Base-by-base conservation (phyloP, 2,797 vertebrate genomes). In the Schizopygopsis malacanthus region DNA sequence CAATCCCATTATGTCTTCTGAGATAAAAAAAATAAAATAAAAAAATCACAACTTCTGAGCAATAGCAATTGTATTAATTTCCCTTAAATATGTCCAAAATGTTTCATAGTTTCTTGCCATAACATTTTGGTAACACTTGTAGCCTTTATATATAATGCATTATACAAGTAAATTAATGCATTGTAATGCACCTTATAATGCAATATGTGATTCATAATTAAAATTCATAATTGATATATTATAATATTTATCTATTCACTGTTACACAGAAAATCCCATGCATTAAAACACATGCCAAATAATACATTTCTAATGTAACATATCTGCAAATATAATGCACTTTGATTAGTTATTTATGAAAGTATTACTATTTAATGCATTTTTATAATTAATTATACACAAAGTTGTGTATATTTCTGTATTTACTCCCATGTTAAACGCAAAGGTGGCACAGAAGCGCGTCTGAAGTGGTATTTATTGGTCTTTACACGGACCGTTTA, bases 1-100 rank as follows among this genome's bases (percentile, higher is more conserved):
- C 6, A 45, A 45, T 25, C 1, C 22, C 18, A 37, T 20, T 67
- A 39, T 8, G 15, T 16, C 28, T 67, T 7, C 28, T 16, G 28
- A 16, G 4, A 65, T 33, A 2, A 33, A 3, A 2, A 0, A 2
- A 2, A 0, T 0, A 8, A 6, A 8, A n/a, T n/a, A n/a, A 65
- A 50, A 50, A 1, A 1, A 28, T 28, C 9, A 3, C 16, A 69
- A 20, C 4, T 69, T 69, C 37, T 41, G 18, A 39, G 20, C 4
- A 39, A 11, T 69, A 18, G 28, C 28, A 28, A 28, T 28, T 28
- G 1, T 67, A 69, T 69, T 39, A 4, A 39, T 20, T 69, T 39
- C 15, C 37, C 4, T 2, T 69, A 39, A 69, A 69, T 39, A 18
- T 20, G 2, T 39, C 65, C 33, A 20, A 39, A 39, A 39, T 39